Percentiles rank a stretch among this genome's conserved stretches.
These are phyloP conservation scores for Ecdyonurus torrentis DNA, from an alignment of 2,888 invertebrate species.

Conservation along the genomic window DNA sequence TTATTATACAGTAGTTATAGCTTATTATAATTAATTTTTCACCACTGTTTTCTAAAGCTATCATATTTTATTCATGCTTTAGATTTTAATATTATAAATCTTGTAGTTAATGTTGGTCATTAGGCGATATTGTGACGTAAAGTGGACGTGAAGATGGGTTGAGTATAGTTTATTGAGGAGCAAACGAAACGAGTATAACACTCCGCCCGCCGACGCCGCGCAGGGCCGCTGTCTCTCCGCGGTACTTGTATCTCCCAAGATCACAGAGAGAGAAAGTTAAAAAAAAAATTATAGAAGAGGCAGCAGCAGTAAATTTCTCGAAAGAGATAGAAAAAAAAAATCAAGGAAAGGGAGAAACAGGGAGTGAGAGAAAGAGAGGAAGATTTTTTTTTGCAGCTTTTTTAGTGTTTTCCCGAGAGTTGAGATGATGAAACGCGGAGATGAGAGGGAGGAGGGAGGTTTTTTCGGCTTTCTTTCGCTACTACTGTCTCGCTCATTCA, in stretches of 20 bases:
- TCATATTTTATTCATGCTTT: not conserved
- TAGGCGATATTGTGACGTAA: conserved; percentile 1
- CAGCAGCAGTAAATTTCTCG: not conserved
- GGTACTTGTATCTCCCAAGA: not conserved
- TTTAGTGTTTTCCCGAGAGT: not conserved
- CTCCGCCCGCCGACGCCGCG: not conserved
- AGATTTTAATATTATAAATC: not conserved
- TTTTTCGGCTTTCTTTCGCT: too few species aligned
- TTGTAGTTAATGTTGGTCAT: not conserved
- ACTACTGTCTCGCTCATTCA: too few species aligned
- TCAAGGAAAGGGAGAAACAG: not conserved
- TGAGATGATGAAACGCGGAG: not conserved
- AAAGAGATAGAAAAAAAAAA: not conserved
- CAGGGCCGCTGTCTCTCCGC: not conserved
- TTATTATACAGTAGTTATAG: too few species aligned
- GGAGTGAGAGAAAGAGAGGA: not conserved
- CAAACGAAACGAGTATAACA: too few species aligned
- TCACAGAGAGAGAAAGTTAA: not conserved
- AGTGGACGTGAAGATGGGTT: not conserved
- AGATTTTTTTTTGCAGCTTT: not conserved
- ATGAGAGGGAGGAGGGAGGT: too few species aligned
- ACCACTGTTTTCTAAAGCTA: not conserved
- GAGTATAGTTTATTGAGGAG: not conserved
- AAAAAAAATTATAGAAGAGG: not conserved
- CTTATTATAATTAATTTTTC: not conserved